phyloP scores from a whole-genome alignment of 2,113 vertebrate species.

The Vombatus ursinus region DNA sequence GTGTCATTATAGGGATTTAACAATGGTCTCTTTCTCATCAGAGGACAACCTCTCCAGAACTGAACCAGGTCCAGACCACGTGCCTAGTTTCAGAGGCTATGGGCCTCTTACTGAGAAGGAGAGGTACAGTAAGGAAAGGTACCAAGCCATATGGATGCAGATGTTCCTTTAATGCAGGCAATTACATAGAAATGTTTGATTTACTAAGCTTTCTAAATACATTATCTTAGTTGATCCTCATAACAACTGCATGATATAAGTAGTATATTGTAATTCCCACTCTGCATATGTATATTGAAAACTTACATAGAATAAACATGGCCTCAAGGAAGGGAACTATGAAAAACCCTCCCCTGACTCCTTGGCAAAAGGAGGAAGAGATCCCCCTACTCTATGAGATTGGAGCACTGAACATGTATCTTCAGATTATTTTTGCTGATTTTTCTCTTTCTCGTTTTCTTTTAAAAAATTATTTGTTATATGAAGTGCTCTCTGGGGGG shows the following conservation, averaged over 20 bases:
- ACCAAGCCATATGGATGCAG: background rate
- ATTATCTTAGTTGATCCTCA: background rate
- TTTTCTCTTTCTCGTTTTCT: background rate
- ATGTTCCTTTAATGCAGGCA: background rate
- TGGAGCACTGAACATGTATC: background rate
- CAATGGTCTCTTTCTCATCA: background rate
- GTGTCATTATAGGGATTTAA: background rate
- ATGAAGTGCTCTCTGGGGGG: background rate
- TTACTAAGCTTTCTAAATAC: background rate
- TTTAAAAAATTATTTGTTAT: background rate
- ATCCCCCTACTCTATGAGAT: background rate
- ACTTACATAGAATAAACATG: background rate
- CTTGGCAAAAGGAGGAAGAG: too few species aligned
- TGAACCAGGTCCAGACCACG: background rate
- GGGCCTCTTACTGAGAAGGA: too few species aligned
- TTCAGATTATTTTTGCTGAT: background rate
- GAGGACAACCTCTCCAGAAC: background rate
- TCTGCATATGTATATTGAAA: background rate
- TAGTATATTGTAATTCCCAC: background rate
- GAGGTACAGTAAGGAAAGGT: too few species aligned
- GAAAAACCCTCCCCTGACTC: background rate
- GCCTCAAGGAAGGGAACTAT: background rate
- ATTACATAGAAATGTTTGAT: background rate
- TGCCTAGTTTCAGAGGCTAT: background rate
- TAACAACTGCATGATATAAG: background rate